Evolutionary conservation across 2,888 invertebrate species (phyloP), one percentile per base, ranked within the genome.

Genomic region (Lasius platythorax): DNA sequence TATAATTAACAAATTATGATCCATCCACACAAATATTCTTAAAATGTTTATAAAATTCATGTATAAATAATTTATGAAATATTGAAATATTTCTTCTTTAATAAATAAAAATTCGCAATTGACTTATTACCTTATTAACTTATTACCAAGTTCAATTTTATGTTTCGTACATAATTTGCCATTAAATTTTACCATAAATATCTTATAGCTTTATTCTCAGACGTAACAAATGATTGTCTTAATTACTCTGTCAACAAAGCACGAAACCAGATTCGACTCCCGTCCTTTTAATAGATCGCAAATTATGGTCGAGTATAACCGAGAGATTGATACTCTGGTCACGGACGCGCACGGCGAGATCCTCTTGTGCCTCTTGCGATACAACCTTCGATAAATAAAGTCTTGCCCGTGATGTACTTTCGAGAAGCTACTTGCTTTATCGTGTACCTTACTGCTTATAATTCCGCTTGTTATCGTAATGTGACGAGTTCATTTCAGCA

Each of bases 401-500:
- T 79, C 33, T 58, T 58, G 43, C 28, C 66, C 43, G 30, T 68
- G 56, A 30, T 79, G 28, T 23, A 23, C 58, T 58, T 70, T 53
- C 58, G 58, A 79, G 72, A 43, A 61, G 58, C 79, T 50, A 79
- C 58, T 79, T 46, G 79, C 72, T 79, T 72, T 79, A 79, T 79
- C 58, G 79, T 61, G 23, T 61, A 72, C 72, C 61, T 46, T 37
- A 37, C 61, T 81, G 61, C 61, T 79, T 79, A 79, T 72, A 72
- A 79, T 79, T 79, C 72, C 46, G 79, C 79, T 81, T 81, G 79
- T 72, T 81, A 81, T 46, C 46, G 79, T 72, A 73, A 81, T 72
- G 46, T 72, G 73, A 61, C 61, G 46, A 72, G 73, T 81, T 79
- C 79, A 79, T 61, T 79, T 72, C 46, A 72, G 28, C 79, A 63